These are phyloP conservation scores for Poeciliopsis prolifica DNA, from an alignment of 2,113 vertebrate species.

Conservation along the genomic window DNA sequence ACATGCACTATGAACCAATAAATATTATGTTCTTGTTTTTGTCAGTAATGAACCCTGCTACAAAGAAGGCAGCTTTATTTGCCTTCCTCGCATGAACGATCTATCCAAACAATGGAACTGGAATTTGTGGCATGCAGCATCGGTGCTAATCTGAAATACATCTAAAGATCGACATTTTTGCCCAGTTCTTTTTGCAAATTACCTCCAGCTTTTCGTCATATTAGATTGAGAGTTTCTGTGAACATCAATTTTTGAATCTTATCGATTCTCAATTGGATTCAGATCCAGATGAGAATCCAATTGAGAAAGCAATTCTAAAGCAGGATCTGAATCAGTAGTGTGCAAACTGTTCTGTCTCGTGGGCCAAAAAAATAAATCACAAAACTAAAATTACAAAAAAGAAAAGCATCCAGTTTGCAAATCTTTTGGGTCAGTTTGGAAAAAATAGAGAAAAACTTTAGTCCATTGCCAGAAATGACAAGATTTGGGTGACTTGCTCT, in stretches of 20 bases:
- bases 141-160: not conserved
- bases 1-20: constrained; percentile 14
- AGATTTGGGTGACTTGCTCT: too few relatives aligned
- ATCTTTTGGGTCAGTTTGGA: not conserved
- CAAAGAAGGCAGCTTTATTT: constrained; percentile 17
- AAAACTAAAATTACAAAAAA: not conserved
- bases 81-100: constrained; percentile 29
- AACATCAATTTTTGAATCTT: not conserved
- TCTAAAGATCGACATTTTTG: not conserved
- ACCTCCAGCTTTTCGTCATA: not conserved
- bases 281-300: too few relatives aligned
- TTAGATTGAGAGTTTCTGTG: not conserved
- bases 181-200: not conserved
- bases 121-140: not conserved
- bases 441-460: not conserved
- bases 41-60: constrained; percentile 39
- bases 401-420: not conserved
- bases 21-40: constrained; percentile 37
- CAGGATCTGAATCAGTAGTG: too few relatives aligned
- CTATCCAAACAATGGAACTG: constrained; percentile 33
- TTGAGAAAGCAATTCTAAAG: too few relatives aligned
- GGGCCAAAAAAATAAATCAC: too few relatives aligned
- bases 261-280: too few relatives aligned
- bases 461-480: not conserved
- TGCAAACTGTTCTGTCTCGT: too few relatives aligned